Evolutionary conservation across 2,888 invertebrate species (phyloP).

Genomic region (Drosophila tanythrix): DNA sequence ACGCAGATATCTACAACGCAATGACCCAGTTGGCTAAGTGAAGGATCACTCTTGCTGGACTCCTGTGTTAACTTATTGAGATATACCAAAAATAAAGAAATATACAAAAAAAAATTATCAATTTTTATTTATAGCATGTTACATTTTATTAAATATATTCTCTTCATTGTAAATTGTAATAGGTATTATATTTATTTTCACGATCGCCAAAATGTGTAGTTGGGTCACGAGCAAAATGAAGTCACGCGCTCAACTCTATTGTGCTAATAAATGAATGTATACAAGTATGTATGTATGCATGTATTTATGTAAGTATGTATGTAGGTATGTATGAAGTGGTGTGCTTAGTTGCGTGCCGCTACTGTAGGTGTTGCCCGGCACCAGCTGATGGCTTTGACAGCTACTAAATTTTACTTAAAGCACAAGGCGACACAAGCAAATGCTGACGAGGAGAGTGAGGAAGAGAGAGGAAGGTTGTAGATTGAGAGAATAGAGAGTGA

Average conservation of each 20-base stretch:
- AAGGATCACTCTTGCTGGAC: neutral
- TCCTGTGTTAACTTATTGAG: too few relatives aligned
- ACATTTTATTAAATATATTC: neutral
- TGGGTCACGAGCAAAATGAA: neutral
- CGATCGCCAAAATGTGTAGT: neutral
- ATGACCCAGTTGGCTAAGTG: slow-evolving; percentile 17
- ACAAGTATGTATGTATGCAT: neutral
- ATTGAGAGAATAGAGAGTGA: neutral
- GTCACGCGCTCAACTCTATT: neutral
- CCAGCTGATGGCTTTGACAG: slow-evolving; percentile 79
- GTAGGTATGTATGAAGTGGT: neutral
- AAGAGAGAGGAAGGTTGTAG: neutral
- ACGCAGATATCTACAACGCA: slow-evolving; percentile 81
- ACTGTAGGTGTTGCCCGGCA: slow-evolving; percentile 77
- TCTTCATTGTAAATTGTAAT: neutral
- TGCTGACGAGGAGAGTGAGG: neutral
- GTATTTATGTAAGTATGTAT: neutral
- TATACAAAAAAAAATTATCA: neutral
- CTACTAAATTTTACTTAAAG: slow-evolving; percentile 75
- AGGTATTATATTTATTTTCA: neutral
- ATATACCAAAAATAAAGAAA: neutral
- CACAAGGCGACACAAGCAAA: slow-evolving; percentile 17
- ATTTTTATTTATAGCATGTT: neutral
- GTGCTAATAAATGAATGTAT: neutral
- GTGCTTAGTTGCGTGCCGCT: slow-evolving; percentile 65